Base-by-base conservation (phyloP, 2,113 vertebrate genomes). In the Ardeotis arabs region DNA sequence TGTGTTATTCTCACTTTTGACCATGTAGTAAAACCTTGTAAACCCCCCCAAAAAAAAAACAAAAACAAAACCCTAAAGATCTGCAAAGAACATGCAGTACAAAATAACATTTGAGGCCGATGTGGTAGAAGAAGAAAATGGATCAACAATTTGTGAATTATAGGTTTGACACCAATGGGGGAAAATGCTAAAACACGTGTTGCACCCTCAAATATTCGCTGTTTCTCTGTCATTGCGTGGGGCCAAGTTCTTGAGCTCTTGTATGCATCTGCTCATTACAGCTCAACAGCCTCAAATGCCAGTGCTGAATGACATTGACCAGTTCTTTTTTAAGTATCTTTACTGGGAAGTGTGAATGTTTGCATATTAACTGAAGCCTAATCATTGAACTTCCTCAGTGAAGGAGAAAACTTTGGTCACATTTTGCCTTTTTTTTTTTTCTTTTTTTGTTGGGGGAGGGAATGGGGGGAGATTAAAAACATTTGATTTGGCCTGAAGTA, bases 401-500 rank as follows among this genome's bases (percentile, higher is more conserved):
- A 97, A 97, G 95, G 94, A 94, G 98, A 98, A 98, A 98, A 98
- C 77, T 98, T 97, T 84, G 95, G 97, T 97, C 93, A 96, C 92
- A 97, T 96, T 98, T 97, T 96, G 68, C 84, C 85, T 96, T 69
- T 41, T 58, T 28, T 24, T 63, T 39, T 77, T 63, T 9, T 45
- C 64, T 22, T 56, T 47, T 53, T 87, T 60, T 68, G 56, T 25
- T 64, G 50, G 14, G 66, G 89, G 77, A 45, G 41, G 67, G 37
- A 45, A 35, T 50, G 53, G 83, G 17, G 78, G 19, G 76, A 96
- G 90, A 98, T 97, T 97, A 84, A 98, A 98, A 99, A 99, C 98
- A 98, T 99, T 99, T 99, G 95, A 97, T 94, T 99, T 99, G 99
- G 99, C 99, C 97, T 85, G 60, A 89, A 98, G 98, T 99, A 97